Percentiles rank a stretch among this genome's conserved stretches.
Conservation (phyloP, 2,888 invertebrate genomes). For the Pammene fasciana region DNA sequence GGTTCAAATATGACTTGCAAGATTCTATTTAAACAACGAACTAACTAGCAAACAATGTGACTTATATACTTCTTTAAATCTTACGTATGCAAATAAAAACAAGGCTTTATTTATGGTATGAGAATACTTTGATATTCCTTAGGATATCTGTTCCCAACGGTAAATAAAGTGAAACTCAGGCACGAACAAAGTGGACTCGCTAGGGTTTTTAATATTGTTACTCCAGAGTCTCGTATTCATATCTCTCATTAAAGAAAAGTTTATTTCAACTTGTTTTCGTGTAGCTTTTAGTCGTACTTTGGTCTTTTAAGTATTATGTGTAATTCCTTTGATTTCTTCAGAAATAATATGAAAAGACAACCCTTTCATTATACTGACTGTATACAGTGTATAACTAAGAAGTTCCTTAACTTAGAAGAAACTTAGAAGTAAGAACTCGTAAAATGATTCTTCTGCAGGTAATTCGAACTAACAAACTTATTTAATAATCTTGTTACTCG, state of each 20-base stretch:
- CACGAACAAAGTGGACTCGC: slow-evolving; percentile 16
- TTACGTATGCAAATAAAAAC: too few relatives aligned
- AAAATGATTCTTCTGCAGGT: too few relatives aligned
- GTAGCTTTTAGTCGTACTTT: slow-evolving; percentile 43
- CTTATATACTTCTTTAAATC: too few relatives aligned
- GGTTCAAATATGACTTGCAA: too few relatives aligned
- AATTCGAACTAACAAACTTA: not conserved
- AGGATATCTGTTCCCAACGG: not conserved
- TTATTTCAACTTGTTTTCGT: slow-evolving; percentile 43
- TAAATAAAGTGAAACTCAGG: slow-evolving; percentile 8
- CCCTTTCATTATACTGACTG: not conserved
- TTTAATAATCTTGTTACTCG: not conserved
- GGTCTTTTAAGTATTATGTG: slow-evolving; percentile 32
- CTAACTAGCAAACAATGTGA: too few relatives aligned
- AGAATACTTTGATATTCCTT: not conserved
- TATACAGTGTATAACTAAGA: not conserved
- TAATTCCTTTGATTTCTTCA: slow-evolving; percentile 21
- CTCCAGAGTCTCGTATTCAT: slow-evolving; percentile 28
- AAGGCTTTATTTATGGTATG: too few relatives aligned
- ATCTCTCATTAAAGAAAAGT: slow-evolving; percentile 35
- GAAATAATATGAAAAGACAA: slow-evolving; percentile 14
- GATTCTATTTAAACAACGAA: too few relatives aligned
- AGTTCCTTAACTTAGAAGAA: too few relatives aligned
- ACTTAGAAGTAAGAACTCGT: too few relatives aligned
- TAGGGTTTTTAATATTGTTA: slow-evolving; percentile 29